Percentiles rank a stretch among this genome's conserved stretches.
Evolutionary conservation across 2,888 invertebrate genomes (phyloP).

Genomic region (Rhopalosiphum nymphaeae): DNA sequence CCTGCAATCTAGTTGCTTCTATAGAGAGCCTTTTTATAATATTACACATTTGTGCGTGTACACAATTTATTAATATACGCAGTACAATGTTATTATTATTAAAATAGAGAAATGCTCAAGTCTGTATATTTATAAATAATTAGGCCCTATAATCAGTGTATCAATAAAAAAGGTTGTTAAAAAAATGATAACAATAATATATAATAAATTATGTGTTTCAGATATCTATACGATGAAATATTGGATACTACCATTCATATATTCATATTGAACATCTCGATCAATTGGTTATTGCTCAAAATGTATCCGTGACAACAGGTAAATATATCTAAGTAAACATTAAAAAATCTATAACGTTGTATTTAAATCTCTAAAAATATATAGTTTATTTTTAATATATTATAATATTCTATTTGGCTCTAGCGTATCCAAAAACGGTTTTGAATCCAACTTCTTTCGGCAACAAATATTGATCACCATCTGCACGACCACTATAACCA

Average conservation of each 20-base stretch:
- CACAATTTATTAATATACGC: not conserved
- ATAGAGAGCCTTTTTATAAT: not conserved
- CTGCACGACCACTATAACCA: not conserved
- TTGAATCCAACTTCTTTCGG: not conserved
- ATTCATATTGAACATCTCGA: not conserved
- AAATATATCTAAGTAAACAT: not conserved
- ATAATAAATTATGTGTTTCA: not conserved
- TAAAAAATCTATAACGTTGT: not conserved
- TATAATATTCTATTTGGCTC: not conserved
- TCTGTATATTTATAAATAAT: not conserved
- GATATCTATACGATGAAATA: not conserved
- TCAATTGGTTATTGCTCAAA: not conserved
- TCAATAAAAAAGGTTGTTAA: not conserved
- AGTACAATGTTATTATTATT: not conserved
- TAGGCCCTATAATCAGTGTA: not conserved
- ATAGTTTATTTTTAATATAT: not conserved
- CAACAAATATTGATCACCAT: not conserved
- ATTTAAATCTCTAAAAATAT: not conserved
- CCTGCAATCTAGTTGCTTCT: not conserved
- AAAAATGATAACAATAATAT: not conserved
- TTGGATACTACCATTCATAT: not conserved
- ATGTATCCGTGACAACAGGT: not conserved
- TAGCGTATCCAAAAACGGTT: not conserved
- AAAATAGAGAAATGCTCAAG: not conserved
- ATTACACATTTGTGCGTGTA: not conserved